Conservation (phyloP, 2,888 invertebrate species). For the Xiphydria camelus region DNA sequence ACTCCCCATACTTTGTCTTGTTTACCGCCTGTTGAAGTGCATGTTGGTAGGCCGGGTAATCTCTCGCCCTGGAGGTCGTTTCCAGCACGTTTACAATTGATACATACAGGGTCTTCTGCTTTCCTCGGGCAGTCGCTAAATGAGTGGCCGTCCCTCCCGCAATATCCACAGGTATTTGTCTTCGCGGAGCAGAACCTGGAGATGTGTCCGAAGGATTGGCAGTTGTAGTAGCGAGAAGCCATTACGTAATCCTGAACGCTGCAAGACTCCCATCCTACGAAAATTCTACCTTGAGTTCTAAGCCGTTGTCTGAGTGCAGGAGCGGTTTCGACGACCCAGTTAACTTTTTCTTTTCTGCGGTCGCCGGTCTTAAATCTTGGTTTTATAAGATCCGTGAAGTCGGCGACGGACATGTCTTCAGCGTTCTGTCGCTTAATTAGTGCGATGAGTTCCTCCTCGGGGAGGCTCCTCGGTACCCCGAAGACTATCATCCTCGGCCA, state of each 20-base stretch:
- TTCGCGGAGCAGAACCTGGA: conserved; percentile 1
- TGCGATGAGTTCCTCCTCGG: too few relatives aligned
- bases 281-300: background rate
- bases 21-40: too few relatives aligned
- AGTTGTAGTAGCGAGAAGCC: conserved; percentile 10
- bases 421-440: too few relatives aligned
- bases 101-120: background rate
- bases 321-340: background rate
- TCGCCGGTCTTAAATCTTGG: too few relatives aligned
- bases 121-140: background rate
- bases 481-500: too few relatives aligned
- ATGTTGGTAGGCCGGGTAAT: background rate
- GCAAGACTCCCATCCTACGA: conserved; percentile 7
- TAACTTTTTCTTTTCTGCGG: background rate
- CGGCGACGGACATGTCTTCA: too few relatives aligned
- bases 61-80: background rate
- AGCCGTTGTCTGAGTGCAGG: background rate
- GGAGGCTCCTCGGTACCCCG: too few relatives aligned
- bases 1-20: too few relatives aligned
- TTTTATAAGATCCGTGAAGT: too few relatives aligned
- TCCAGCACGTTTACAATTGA: background rate
- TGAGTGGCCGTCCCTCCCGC: background rate
- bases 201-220: conserved; percentile 10
- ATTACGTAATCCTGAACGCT: conserved; percentile 4
- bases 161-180: conserved; percentile 5